Percentiles rank a stretch among this genome's conserved stretches.
Conservation (phyloP, 2,113 vertebrate genomes). For the Crotophaga sulcirostris region DNA sequence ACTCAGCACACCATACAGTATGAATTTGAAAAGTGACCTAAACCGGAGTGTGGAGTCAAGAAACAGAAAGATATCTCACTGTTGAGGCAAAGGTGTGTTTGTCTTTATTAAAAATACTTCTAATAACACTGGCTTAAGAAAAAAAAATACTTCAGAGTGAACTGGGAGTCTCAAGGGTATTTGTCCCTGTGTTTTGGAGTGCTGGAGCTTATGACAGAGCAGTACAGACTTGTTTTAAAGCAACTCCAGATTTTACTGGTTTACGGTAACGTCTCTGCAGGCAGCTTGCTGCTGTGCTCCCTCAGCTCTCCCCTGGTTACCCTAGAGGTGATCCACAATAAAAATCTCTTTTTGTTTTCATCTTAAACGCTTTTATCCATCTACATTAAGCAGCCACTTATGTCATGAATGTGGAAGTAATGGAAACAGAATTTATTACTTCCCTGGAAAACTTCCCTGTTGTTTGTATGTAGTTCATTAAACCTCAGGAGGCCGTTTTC, state of each 20-base stretch:
- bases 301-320: background rate
- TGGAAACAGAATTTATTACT: background rate
- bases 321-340: background rate
- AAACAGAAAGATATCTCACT: background rate
- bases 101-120: background rate
- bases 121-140: background rate
- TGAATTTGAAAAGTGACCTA: background rate
- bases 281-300: background rate
- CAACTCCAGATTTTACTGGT: background rate
- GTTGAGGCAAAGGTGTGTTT: background rate
- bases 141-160: background rate
- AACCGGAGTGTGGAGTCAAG: background rate
- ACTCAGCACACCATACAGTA: too few relatives aligned
- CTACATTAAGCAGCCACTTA: background rate
- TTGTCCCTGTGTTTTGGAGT: background rate
- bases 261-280: fast-evolving
- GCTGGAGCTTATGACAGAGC: background rate
- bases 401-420: background rate
- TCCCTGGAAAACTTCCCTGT: background rate
- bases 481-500: background rate
- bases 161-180: background rate
- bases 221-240: background rate
- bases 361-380: background rate
- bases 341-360: background rate
- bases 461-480: background rate